Evolutionary conservation across 2,888 invertebrate species (phyloP).

Genomic region (Phyllotreta cruciferae): DNA sequence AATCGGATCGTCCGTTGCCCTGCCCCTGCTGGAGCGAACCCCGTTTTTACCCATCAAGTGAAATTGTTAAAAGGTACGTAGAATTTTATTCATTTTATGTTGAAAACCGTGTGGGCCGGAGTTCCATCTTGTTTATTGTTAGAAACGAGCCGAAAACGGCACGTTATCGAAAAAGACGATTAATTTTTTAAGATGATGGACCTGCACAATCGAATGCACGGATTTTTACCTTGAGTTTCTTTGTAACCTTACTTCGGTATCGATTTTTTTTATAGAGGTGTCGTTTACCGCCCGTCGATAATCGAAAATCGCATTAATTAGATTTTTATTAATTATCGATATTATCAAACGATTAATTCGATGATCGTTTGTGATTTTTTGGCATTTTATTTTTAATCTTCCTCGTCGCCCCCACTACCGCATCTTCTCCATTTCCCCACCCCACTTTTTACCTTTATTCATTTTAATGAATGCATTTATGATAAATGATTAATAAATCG

Average conservation of each 20-base stretch:
- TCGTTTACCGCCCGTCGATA: conserved; percentile 44
- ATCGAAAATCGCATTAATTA: conserved; percentile 37
- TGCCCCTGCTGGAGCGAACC: conserved; percentile 59
- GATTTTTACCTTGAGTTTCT: conserved; percentile 50
- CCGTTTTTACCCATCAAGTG: conserved; percentile 61
- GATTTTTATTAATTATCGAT: conserved; percentile 34
- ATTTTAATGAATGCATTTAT: conserved; percentile 26
- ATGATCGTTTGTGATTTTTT: conserved; percentile 47
- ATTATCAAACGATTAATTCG: conserved; percentile 43
- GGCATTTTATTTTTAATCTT: conserved; percentile 48
- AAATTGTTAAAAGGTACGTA: conserved; percentile 62
- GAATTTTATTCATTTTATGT: conserved; percentile 62
- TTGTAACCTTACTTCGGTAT: conserved; percentile 60
- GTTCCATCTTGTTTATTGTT: conserved; percentile 48
- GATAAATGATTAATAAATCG: conserved; percentile 41
- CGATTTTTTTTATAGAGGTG: conserved; percentile 52
- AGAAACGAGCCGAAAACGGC: conserved; percentile 47
- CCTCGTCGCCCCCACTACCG: conserved; percentile 48
- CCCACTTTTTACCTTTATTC: conserved; percentile 33
- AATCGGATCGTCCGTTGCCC: conserved; percentile 58
- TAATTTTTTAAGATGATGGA: conserved; percentile 41
- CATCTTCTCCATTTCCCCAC: conserved; percentile 50
- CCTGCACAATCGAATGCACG: conserved; percentile 39
- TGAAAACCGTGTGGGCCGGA: conserved; percentile 58
- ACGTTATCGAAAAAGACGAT: conserved; percentile 46